These are phyloP conservation scores for Petaurus breviceps DNA, from an alignment of 2,113 vertebrate genomes.

Conservation along the genomic window DNA sequence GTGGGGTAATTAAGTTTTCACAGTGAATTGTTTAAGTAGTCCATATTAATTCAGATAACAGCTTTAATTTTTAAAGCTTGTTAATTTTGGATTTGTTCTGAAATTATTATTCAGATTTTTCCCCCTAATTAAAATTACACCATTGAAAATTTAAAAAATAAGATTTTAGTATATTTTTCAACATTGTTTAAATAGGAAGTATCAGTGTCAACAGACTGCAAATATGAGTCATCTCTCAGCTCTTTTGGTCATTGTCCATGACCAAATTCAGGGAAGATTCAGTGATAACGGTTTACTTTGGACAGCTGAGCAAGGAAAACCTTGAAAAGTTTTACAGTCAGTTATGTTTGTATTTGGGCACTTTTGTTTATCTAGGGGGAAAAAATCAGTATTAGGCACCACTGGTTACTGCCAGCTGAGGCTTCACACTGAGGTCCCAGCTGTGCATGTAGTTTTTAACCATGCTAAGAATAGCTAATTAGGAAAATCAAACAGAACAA, in stretches of 20 bases:
- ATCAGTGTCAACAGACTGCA: background rate
- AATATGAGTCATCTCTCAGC: background rate
- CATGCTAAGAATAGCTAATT: constrained; percentile 84
- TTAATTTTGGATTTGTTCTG: constrained; percentile 1
- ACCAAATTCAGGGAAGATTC: constrained; percentile 62
- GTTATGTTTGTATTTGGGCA: constrained; percentile 81
- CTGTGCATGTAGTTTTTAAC: constrained; percentile 82
- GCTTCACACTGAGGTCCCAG: constrained; percentile 80
- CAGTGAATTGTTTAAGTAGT: background rate
- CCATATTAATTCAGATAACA: background rate
- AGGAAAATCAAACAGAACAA: constrained; percentile 81
- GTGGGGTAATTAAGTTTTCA: background rate
- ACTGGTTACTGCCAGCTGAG: constrained; percentile 88
- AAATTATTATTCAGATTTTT: background rate
- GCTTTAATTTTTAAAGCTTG: background rate
- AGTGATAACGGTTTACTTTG: constrained; percentile 62
- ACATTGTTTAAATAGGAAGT: background rate
- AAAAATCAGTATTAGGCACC: constrained; percentile 86
- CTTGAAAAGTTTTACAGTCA: constrained; percentile 70
- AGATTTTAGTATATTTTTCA: background rate
- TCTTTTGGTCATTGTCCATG: constrained; percentile 36
- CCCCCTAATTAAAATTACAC: background rate
- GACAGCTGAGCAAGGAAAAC: constrained; percentile 70
- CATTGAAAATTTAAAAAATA: background rate
- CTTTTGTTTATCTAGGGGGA: constrained; percentile 81